A percentile compares a stretch with the other conserved stretches of the same genome.
These are phyloP conservation scores for Anarsia innoxiella DNA, from an alignment of 2,888 invertebrate genomes.

Conservation along the genomic window DNA sequence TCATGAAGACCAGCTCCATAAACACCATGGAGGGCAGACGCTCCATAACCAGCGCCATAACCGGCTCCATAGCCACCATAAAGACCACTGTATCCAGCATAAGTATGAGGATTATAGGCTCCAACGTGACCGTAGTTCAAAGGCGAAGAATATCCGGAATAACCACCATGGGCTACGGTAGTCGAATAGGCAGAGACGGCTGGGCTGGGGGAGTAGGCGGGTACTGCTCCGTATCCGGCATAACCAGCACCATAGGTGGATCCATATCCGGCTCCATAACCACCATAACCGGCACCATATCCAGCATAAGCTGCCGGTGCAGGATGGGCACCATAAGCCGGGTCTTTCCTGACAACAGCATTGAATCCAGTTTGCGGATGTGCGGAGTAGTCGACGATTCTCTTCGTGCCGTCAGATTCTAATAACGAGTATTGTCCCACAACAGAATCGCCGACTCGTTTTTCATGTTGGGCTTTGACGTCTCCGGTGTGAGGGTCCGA, in stretches of 20 bases:
- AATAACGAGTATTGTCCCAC: conserved; percentile 65
- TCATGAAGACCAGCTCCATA: background rate
- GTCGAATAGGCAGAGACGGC: conserved; percentile 27
- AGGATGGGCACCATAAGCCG: conserved; percentile 25
- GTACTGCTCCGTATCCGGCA: conserved; percentile 6
- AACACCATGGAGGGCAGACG: background rate
- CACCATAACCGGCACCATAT: conserved; percentile 4
- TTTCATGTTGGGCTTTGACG: conserved; percentile 64
- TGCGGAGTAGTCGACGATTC: conserved; percentile 66
- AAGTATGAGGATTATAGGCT: background rate
- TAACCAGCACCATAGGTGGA: conserved; percentile 11
- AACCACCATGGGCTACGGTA: conserved; percentile 19
- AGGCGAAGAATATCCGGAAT: conserved; percentile 20
- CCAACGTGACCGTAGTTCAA: conserved; percentile 18
- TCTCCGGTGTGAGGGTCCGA: conserved; percentile 70
- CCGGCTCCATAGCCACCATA: conserved; percentile 1
- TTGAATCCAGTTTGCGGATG: conserved; percentile 65
- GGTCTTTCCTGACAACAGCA: conserved; percentile 61
- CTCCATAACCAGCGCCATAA: background rate
- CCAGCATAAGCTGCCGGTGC: conserved; percentile 28
- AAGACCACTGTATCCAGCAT: background rate
- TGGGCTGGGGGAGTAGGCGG: conserved; percentile 16
- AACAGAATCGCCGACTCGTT: conserved; percentile 62
- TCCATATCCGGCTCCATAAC: conserved; percentile 10
- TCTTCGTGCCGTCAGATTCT: conserved; percentile 66